These are phyloP conservation scores for Schizopygopsis pylzovi DNA, from an alignment of 2,797 vertebrate genomes.

Conservation along the genomic window DNA sequence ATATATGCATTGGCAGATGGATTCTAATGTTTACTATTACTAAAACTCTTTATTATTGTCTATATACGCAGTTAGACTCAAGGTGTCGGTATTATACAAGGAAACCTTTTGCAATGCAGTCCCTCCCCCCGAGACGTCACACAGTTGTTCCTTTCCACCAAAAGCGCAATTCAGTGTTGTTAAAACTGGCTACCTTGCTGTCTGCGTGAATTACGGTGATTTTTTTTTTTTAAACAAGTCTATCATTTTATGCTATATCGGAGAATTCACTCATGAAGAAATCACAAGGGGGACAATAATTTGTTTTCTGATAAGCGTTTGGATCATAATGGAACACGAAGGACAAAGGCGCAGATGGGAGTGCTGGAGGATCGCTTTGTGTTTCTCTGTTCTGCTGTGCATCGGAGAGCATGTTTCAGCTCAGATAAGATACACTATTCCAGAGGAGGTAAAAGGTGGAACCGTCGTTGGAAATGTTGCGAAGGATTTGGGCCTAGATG, in stretches of 20 bases:
- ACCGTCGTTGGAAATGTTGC: slow-evolving; percentile 77
- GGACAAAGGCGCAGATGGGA: slow-evolving; percentile 46
- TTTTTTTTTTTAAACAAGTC: background rate
- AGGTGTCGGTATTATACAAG: slow-evolving; percentile 66
- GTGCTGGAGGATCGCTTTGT: slow-evolving; percentile 14
- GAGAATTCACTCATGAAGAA: background rate
- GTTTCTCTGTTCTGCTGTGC: background rate
- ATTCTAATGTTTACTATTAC: background rate
- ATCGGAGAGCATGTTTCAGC: slow-evolving; percentile 50
- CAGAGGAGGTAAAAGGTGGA: slow-evolving; percentile 74
- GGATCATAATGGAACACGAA: slow-evolving; percentile 21
- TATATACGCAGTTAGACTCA: slow-evolving; percentile 41
- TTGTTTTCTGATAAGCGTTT: slow-evolving; percentile 2
- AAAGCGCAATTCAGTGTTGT: background rate
- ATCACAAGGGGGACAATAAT: background rate
- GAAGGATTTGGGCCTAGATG: slow-evolving; percentile 78
- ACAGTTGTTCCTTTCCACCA: background rate
- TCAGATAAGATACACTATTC: slow-evolving; percentile 71
- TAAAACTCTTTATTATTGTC: no score
- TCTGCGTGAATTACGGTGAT: background rate
- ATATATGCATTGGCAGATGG: background rate
- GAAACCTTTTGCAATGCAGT: background rate
- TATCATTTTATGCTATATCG: no score
- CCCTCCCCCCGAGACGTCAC: background rate
- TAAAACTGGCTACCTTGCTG: background rate